These are phyloP conservation scores for Celastrina argiolus DNA, from an alignment of 2,888 invertebrate genomes.

Conservation along the genomic window DNA sequence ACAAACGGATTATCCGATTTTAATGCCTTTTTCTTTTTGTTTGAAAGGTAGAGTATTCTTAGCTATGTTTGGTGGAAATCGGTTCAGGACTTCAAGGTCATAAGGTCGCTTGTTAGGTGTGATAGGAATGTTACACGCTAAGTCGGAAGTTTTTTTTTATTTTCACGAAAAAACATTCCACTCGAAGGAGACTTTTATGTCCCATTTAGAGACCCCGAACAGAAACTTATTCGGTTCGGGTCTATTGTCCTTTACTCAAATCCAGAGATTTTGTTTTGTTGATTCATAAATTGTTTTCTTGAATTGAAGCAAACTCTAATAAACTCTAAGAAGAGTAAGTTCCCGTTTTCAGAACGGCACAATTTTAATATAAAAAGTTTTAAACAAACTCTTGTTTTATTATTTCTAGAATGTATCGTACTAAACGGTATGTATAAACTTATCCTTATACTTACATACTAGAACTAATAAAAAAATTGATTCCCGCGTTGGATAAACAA, in stretches of 20 bases:
- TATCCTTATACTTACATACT: no score
- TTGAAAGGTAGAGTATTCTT: no score
- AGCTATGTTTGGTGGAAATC: no score
- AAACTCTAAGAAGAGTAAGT: background rate
- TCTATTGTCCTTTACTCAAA: background rate
- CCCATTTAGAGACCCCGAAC: background rate
- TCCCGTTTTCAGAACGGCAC: background rate
- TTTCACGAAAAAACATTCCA: background rate
- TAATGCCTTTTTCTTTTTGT: no score
- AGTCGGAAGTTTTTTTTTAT: background rate
- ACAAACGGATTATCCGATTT: no score
- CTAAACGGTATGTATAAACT: no score
- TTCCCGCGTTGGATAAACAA: no score
- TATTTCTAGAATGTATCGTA: no score
- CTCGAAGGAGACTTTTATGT: background rate
- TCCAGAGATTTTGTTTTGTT: background rate
- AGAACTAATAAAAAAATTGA: no score
- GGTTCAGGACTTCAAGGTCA: no score
- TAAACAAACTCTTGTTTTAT: background rate
- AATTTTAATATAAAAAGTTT: background rate
- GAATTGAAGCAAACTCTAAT: background rate
- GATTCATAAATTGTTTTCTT: background rate
- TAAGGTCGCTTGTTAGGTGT: no score
- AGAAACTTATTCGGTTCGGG: background rate
- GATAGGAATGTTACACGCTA: no score